A percentile compares a stretch with the other conserved stretches of the same genome.
These are phyloP conservation scores for Portevinia maculata DNA, from an alignment of 2,888 invertebrate species.

Conservation along the genomic window DNA sequence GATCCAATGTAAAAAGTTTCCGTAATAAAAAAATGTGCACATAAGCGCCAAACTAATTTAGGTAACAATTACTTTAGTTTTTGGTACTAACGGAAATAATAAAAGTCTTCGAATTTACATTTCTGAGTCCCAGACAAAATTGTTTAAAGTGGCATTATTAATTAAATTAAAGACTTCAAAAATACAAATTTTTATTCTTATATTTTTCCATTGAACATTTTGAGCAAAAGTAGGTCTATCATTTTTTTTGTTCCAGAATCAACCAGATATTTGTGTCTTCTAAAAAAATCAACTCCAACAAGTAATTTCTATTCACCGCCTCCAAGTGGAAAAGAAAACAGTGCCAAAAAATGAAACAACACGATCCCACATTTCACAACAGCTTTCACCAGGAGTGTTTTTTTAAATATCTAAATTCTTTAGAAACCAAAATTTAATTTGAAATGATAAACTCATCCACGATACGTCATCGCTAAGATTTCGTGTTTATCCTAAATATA, in stretches of 20 bases:
- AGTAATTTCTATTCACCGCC: conserved; percentile 36
- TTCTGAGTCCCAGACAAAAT: too few relatives aligned
- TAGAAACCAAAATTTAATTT: conserved; percentile 9
- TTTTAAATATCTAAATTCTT: background rate
- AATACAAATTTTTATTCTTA: conserved; percentile 11
- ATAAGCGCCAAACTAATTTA: too few relatives aligned
- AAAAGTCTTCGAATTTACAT: too few relatives aligned
- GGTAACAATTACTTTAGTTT: too few relatives aligned
- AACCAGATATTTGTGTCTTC: conserved; percentile 46
- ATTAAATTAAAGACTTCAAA: conserved; percentile 35
- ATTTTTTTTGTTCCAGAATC: conserved; percentile 9
- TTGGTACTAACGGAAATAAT: too few relatives aligned
- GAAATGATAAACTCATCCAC: conserved; percentile 13
- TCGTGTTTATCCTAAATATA: conserved; percentile 7
- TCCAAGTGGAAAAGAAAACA: conserved; percentile 40
- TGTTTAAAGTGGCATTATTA: conserved; percentile 25
- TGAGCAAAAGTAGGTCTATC: background rate
- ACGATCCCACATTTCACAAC: conserved; percentile 42
- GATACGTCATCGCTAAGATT: conserved; percentile 30
- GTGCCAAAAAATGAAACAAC: conserved; percentile 65
- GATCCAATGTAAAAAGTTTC: too few relatives aligned
- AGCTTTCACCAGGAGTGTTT: conserved; percentile 15
- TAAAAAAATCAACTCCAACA: conserved; percentile 27
- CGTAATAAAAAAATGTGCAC: too few relatives aligned
- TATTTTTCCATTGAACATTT: conserved; percentile 5